Evolutionary conservation across 2,797 vertebrate species (phyloP).

Genomic region (Botia almorhae): DNA sequence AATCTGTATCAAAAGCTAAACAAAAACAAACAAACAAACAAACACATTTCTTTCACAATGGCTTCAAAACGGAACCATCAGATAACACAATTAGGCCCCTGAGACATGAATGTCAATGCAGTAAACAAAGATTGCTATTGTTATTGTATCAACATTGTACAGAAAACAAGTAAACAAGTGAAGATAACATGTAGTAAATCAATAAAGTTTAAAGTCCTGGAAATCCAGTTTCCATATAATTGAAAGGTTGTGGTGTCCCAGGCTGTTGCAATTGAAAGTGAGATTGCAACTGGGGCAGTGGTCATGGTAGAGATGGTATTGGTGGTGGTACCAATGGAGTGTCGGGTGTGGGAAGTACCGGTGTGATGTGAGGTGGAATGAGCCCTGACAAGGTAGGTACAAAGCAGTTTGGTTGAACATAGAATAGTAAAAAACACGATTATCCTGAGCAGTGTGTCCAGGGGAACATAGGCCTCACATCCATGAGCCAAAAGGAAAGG

Average conservation of each 20-base stretch:
- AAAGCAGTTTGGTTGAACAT: background rate
- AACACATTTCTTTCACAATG: too few species aligned
- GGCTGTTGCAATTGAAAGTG: background rate
- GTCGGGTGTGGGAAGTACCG: background rate
- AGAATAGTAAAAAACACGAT: background rate
- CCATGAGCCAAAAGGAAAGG: slow-evolving; percentile 32
- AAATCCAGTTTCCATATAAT: background rate
- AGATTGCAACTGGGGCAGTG: too few species aligned
- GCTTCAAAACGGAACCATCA: too few species aligned
- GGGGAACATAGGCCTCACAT: slow-evolving; percentile 3
- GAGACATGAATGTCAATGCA: too few species aligned
- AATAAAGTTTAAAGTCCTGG: background rate
- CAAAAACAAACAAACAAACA: too few species aligned
- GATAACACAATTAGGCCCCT: too few species aligned
- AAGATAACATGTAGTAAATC: too few species aligned
- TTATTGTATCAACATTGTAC: too few species aligned
- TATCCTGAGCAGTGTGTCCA: background rate
- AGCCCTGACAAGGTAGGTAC: background rate
- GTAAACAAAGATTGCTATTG: too few species aligned
- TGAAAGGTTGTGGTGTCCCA: background rate
- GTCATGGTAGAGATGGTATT: too few species aligned
- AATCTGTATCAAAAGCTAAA: too few species aligned
- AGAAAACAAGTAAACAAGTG: too few species aligned
- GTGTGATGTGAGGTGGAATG: background rate
- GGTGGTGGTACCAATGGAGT: background rate